phyloP scores from a whole-genome alignment of 1,140 invertebrate genomes.

The Pseudachorutes palmiensis region DNA sequence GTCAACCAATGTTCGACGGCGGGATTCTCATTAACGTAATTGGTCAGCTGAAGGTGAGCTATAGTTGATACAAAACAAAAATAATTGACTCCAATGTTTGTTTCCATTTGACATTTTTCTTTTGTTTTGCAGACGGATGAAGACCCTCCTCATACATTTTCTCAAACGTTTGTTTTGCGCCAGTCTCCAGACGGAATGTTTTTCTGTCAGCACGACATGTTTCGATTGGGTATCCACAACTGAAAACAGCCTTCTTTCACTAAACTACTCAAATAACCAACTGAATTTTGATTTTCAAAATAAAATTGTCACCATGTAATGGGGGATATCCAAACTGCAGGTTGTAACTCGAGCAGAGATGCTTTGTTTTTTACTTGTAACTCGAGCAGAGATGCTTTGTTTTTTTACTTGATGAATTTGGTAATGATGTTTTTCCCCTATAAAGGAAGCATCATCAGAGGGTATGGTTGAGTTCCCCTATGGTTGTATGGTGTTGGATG shows the following conservation, averaged over 20 bases:
- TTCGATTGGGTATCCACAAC: slow-evolving; percentile 82
- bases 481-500: not conserved
- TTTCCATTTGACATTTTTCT: no score
- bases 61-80: no score
- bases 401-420: no score
- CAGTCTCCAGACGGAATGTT: slow-evolving; percentile 51
- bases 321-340: no score
- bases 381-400: no score
- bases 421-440: no score
- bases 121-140: slow-evolving; percentile 75
- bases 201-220: slow-evolving; percentile 87
- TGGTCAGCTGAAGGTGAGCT: slow-evolving; percentile 78
- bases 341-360: no score
- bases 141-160: slow-evolving; percentile 81
- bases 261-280: not conserved
- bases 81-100: no score
- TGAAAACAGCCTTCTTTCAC: slow-evolving; percentile 44
- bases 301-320: not conserved
- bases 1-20: slow-evolving; percentile 90
- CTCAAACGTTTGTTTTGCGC: slow-evolving; percentile 84
- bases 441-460: no score
- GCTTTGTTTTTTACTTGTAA: no score
- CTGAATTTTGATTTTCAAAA: not conserved
- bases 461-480: not conserved
- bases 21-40: slow-evolving; percentile 87